Percentiles rank a stretch among this genome's conserved stretches.
Conservation (phyloP, 2,797 vertebrate species). For the Eleutherodactylus coqui region DNA sequence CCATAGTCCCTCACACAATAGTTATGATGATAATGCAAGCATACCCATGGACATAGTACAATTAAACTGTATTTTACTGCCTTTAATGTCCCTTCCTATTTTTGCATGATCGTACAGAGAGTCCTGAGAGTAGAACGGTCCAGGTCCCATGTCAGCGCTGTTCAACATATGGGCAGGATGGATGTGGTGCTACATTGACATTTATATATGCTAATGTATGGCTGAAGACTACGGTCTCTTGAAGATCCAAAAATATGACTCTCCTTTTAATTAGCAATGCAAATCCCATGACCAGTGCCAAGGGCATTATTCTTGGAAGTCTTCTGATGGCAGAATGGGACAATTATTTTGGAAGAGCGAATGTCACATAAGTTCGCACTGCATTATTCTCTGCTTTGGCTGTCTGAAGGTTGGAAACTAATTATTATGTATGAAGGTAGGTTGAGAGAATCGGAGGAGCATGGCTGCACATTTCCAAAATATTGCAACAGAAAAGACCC, state of each 20-base stretch:
- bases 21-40: neutral
- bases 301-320: slow-evolving; percentile 7
- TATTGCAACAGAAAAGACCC: neutral
- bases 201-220: slow-evolving; percentile 53
- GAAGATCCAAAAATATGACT: slow-evolving; percentile 40
- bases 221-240: slow-evolving; percentile 8
- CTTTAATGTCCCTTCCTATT: neutral
- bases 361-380: neutral
- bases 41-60: neutral
- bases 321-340: slow-evolving; percentile 13
- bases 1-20: no score
- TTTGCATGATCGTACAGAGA: neutral
- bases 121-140: neutral
- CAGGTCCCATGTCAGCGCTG: neutral
- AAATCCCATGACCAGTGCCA: slow-evolving; percentile 23
- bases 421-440: neutral
- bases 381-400: neutral
- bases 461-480: neutral
- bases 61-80: neutral
- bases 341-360: slow-evolving; percentile 18
- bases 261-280: slow-evolving; percentile 41
- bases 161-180: slow-evolving; percentile 4
- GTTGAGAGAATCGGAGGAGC: neutral
- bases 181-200: slow-evolving; percentile 17
- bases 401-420: neutral